A percentile compares a stretch with the other conserved stretches of the same genome.
Evolutionary conservation across 2,113 vertebrate species (phyloP).

Genomic region (Rhagologus leucostigma): DNA sequence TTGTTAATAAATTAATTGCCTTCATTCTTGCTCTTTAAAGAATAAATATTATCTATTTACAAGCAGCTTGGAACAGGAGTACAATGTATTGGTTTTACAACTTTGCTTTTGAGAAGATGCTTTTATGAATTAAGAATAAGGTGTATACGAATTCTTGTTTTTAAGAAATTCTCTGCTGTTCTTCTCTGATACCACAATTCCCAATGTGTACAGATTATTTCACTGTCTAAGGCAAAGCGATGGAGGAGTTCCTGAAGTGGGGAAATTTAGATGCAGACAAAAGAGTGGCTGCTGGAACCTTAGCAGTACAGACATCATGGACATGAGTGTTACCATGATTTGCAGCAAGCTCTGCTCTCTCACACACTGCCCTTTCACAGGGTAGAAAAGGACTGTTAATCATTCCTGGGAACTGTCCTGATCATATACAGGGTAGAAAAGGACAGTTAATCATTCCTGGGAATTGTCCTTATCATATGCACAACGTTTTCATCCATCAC

Average conservation of each 20-base stretch:
- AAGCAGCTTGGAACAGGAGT: not conserved
- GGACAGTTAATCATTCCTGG: not conserved
- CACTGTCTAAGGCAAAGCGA: not conserved
- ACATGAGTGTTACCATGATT: not conserved
- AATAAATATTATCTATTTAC: not conserved
- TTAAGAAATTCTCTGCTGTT: not conserved
- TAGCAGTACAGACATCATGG: fast-evolving
- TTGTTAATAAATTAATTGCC: not conserved
- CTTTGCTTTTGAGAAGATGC: not conserved
- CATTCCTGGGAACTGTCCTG: not conserved
- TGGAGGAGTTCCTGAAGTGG: not conserved
- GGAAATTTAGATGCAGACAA: not conserved
- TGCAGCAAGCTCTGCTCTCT: not conserved
- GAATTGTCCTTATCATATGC: not conserved
- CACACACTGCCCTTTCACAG: not conserved
- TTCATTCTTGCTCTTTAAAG: not conserved
- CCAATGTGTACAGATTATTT: not conserved
- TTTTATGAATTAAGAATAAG: not conserved
- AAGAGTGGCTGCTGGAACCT: not conserved
- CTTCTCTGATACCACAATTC: not conserved
- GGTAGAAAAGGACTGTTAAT: not conserved
- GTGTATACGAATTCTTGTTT: not conserved
- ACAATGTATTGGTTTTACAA: not conserved
- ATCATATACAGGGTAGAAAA: not conserved
- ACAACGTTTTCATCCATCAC: fast-evolving